Base-by-base conservation (phyloP, 2,113 vertebrate species). In the Willisornis vidua region DNA sequence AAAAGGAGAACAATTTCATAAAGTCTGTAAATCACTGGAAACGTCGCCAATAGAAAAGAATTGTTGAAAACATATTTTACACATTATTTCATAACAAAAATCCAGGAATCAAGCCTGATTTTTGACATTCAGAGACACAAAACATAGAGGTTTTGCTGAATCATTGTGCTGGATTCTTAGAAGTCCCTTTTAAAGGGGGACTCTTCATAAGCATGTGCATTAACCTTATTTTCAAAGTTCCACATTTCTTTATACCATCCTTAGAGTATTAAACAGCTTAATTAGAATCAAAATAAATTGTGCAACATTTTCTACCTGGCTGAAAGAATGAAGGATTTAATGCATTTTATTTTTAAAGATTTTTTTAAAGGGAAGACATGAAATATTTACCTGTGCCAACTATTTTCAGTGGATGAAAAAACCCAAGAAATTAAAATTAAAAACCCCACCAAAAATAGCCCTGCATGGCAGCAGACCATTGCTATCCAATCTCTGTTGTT, bases 321-420 rank as follows among this genome's bases (percentile, higher is more conserved):
- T 75, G 45, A 62, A 83, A 90, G 46, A 49, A 1, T 43, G 25
- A 66, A 77, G n/a, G 18, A 52, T 71, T 63, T 87, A 62, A 74
- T 31, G 17, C 9, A 48, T 65, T 67, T 89, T 7, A 51, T 57
- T 89, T 65, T 46, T 10, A 68, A 25, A 41, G 12, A n/a, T 66
- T 59, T 5, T 6, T 4, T 31, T 67, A 72, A 54, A 66, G 19
- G 2, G 10, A 84, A 58, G 10, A 33, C 23, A 29, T 48, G 3
- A 51, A 91, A 82, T 68, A 88, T 96, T 97, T 94, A 98, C 94
- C 76, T 28, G 97, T 65, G 29, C 89, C 89, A 26, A 97, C 87
- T 95, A 97, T n/a, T 96, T 96, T 97, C 90, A 88, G 97, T 97
- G 97, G 80, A 96, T 95, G 57, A 15, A 15, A 43, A 43, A 43